Base-by-base conservation (phyloP, 1,140 invertebrate species). In the Carposina sasakii region DNA sequence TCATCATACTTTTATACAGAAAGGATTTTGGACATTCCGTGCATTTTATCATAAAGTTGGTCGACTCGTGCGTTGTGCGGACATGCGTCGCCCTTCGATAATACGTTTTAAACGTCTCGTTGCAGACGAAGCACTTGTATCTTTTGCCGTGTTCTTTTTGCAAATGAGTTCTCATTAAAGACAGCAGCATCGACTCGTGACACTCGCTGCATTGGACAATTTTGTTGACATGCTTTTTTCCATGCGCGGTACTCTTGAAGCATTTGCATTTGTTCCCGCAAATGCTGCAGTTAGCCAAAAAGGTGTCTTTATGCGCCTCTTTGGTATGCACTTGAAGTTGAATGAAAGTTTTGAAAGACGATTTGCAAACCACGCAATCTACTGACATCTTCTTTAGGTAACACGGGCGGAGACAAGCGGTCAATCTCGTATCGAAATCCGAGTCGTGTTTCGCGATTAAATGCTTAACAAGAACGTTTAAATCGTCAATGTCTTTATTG, bases 91-190 rank as follows among this genome's bases (percentile, higher is more conserved):
- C 13, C 13, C 55, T 33, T 15, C 56, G 55, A 20, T 60, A 55
- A 16, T 47, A 31, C 13, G 33, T 56, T 3, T 48, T 49, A 12
- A 71, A 74, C 13, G 53, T 36, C 6, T 63, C 52, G 1, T 42
- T 8, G 37, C 67, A 71, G 10, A 47, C 36, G 1, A 49, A 45
- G 43, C 67, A 71, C 22, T 69, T 63, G 16, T 66, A 75, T 13
- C 48, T 56, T 20, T 65, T 67, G 10, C 62, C 57, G 21, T 64
- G 64, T 6, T 52, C 51, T n/a, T 63, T 62, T 16, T 67, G 59
- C 51, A 67, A 56, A 26, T 72, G 67, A 0, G 50, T 63, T 10
- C 60, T 53, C 45, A 45, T 45, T 10, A 60, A 20, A 2, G 31
- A 37, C 19, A 13, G 6, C 16, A 8, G 3, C 36, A 6, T 54